Evolutionary conservation across 2,888 invertebrate species (phyloP), one percentile per base, ranked within the genome.

Genomic region (Tholera decimalis): DNA sequence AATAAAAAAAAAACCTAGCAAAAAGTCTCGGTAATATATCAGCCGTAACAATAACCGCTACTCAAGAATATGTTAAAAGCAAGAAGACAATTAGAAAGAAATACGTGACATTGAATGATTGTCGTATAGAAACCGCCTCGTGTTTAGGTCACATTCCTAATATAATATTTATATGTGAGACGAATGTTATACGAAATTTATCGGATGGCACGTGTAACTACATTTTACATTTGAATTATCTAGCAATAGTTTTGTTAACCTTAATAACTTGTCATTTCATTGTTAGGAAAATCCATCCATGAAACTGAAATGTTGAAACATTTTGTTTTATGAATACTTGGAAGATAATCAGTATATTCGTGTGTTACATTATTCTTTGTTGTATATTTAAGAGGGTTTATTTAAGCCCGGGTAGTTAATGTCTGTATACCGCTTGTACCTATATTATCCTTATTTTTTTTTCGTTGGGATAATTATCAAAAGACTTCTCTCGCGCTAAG

Each of bases 111-210:
- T 70, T 56, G 15, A 53, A 41, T 63, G 43, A 50, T 55, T 24
- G 41, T 26, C 9, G 54, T 46, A 60, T 43, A 3, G 8, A 46
- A 73, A 57, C 26, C 30, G 20, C 37, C n/a, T 15, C 22, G 9
- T 26, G 20, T 74, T 7, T 73, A 44, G 44, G 41, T 58, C 54
- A 66, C 46, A 65, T 46, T 39, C 39, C 26, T 55, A 22, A 47
- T 72, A 46, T 47, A 51, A 74, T 67, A 73, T 65, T 47, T 33
- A 66, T 44, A 35, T n/a, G 11, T 20, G n/a, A 4, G 26, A 44
- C 24, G 24, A 47, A 41, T 41, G 26, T 63, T 26, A 56, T 65
- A 47, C 53, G 64, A 64, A 56, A 57, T 47, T n/a, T 37, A 49
- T 65, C 9, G 26, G 24, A 37, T 18, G 24, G 13, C 51, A 43